Evolutionary conservation across 1,140 invertebrate species (phyloP), one percentile per base, ranked within the genome.

Genomic region (Mya arenaria): DNA sequence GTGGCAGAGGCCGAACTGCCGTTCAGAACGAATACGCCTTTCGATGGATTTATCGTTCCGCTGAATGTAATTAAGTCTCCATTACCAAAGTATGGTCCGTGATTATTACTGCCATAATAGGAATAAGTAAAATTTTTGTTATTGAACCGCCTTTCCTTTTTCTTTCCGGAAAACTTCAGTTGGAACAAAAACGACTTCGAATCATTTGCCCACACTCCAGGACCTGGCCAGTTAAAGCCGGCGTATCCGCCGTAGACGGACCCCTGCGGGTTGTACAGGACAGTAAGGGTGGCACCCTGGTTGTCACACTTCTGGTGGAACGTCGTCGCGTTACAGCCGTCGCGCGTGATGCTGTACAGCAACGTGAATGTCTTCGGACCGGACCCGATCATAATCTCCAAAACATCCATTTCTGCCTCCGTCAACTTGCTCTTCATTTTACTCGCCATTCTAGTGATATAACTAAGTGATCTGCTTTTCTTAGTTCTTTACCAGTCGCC

Each of bases 191-290:
- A 85, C 15, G 84, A 68, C 15, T 74, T 80, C 13, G 37, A 30
- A 75, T 86, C 82, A 25, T 19, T n/a, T 32, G 48, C 55, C 52
- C 73, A 78, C 10, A n/a, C 30, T 28, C 63, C 41, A 36, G 30
- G 36, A 23, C 6, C 13, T 28, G 32, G 56, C 82, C 82, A 84
- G 25, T 37, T 44, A 28, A 60, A 25, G 13, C 52, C 23, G 10
- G 74, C 79, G 56, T 83, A 85, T 8, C 84, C 84, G 17, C 84
- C 84, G 71, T 74, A 85, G 17, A 85, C 52, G 55, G 56, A 80
- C 8, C 74, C 75, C n/a, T 62, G 36, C 6, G 65, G 60, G 52
- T 82, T 83, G 41, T 79, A 78, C 39, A 71, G 34, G 23, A 83
- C 68, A 30, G 82, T 83, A 0, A 85, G 52, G n/a, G 84, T 85